Conservation (phyloP, 2,797 vertebrate genomes). For the Micrastur ruficollis region DNA sequence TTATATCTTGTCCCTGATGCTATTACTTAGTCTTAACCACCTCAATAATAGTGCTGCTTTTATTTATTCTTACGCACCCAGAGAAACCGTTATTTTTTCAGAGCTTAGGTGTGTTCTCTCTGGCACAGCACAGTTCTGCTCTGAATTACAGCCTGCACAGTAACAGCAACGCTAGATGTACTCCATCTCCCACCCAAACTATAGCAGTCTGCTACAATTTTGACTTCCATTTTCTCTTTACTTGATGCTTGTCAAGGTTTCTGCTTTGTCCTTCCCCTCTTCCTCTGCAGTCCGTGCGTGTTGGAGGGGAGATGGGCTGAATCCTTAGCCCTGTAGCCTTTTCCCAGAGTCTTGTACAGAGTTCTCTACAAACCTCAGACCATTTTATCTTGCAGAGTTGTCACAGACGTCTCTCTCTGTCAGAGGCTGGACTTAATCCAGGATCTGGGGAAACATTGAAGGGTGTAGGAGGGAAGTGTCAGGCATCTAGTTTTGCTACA, state of each 20-base stretch:
- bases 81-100: background rate
- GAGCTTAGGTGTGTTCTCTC: background rate
- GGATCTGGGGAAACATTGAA: background rate
- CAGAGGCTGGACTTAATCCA: background rate
- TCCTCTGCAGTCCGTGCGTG: background rate
- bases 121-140: background rate
- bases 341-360: background rate
- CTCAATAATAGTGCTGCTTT: background rate
- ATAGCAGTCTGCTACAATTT: background rate
- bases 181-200: background rate
- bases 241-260: background rate
- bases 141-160: background rate
- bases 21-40: background rate
- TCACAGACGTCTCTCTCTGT: background rate
- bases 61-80: background rate
- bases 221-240: background rate
- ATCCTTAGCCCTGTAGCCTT: background rate
- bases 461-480: background rate
- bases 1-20: background rate
- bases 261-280: background rate
- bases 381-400: background rate
- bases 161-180: background rate
- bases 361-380: background rate
- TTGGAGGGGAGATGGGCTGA: background rate
- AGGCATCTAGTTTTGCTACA: rapidly evolving